A percentile compares a stretch with the other conserved stretches of the same genome.
These are phyloP conservation scores for Parus major DNA, from an alignment of 2,113 vertebrate genomes.

Conservation along the genomic window DNA sequence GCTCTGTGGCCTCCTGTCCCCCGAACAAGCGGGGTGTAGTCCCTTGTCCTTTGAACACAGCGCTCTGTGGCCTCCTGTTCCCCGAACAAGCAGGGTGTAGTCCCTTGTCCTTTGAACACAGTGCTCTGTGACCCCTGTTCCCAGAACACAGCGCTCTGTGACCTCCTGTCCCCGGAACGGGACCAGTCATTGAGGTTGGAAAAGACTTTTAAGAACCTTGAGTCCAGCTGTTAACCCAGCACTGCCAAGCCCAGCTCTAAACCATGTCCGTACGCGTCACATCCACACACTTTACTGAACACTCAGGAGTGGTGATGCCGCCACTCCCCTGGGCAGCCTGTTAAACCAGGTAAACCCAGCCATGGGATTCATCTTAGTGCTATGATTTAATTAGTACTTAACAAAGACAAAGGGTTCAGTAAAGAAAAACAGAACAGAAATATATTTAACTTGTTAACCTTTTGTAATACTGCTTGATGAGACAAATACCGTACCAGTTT, in stretches of 20 bases:
- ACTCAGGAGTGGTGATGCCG: background rate
- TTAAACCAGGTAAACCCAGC: background rate
- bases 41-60: accelerated
- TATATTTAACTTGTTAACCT: background rate
- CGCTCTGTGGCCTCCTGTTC: accelerated
- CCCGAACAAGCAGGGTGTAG: background rate
- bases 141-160: too few relatives aligned
- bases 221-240: background rate
- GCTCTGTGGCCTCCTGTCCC: too few relatives aligned
- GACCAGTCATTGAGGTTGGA: background rate
- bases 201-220: background rate
- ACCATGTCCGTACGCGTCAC: background rate
- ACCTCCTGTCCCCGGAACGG: accelerated
- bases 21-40: background rate
- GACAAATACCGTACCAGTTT: background rate
- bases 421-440: background rate
- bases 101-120: accelerated
- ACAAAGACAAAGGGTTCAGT: background rate
- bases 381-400: background rate
- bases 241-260: background rate
- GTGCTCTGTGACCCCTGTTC: background rate
- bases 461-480: background rate
- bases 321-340: background rate
- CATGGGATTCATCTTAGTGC: background rate
- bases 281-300: background rate